phyloP scores from a whole-genome alignment of 2,113 vertebrate species.

The Pelobates fuscus region DNA sequence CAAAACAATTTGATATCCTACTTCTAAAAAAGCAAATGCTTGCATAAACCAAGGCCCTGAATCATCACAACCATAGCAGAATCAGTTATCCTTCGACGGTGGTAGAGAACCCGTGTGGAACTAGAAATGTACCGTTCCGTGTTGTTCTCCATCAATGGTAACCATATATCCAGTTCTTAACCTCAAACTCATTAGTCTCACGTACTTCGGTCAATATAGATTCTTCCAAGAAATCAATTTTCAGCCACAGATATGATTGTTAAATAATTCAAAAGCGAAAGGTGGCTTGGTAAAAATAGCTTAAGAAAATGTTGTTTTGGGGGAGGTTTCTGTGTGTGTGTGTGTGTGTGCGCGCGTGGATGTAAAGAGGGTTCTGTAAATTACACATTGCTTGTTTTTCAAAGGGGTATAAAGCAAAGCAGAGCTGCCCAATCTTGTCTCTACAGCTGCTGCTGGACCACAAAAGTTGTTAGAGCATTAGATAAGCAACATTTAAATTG shows the following conservation, averaged over 20 bases:
- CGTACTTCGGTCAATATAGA: constrained; percentile 78
- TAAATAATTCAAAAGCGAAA: constrained; percentile 79
- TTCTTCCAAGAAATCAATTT: constrained; percentile 78
- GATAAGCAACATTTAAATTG: no score
- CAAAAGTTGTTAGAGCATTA: no score
- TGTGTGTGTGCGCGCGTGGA: no score
- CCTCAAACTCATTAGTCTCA: constrained; percentile 75
- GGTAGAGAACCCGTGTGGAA: neutral
- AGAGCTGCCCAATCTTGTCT: no score
- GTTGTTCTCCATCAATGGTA: constrained; percentile 61
- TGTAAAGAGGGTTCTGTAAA: no score
- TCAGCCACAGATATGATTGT: constrained; percentile 77
- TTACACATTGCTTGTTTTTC: no score
- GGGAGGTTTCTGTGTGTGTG: no score
- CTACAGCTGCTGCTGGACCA: no score
- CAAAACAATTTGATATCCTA: constrained; percentile 46
- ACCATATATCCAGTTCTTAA: constrained; percentile 68
- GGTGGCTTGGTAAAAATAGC: constrained; percentile 58
- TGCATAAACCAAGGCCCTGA: constrained; percentile 12
- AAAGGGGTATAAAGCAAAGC: no score
- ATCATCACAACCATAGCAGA: constrained; percentile 8
- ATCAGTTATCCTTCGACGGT: neutral
- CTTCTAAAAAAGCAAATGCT: constrained; percentile 19
- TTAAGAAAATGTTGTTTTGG: neutral
- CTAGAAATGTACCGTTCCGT: constrained; percentile 30